Percentiles rank a stretch among this genome's conserved stretches.
phyloP scores from a whole-genome alignment of 2,797 vertebrate genomes.

The Mionectes olivaceus region DNA sequence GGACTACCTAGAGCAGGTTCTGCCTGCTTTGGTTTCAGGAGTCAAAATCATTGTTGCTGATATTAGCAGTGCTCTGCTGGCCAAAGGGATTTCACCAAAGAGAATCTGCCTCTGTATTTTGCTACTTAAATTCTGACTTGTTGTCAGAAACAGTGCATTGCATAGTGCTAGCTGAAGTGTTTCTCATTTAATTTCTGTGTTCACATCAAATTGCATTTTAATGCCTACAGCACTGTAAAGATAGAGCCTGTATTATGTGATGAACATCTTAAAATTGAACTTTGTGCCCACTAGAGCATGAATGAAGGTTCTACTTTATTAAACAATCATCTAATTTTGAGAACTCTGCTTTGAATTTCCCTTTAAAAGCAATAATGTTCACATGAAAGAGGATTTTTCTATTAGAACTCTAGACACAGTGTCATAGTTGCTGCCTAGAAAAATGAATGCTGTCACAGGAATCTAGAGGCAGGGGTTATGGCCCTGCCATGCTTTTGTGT shows the following conservation, averaged over 20 bases:
- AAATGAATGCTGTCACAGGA: not conserved
- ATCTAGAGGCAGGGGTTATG: not conserved
- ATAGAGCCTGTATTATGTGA: not conserved
- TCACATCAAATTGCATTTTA: not conserved
- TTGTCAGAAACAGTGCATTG: not conserved
- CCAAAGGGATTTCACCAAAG: not conserved
- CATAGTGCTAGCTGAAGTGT: not conserved
- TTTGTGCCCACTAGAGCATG: not conserved
- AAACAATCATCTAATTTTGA: not conserved
- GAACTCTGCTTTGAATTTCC: not conserved
- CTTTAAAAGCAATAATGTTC: not conserved
- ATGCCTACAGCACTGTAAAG: not conserved
- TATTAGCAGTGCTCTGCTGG: not conserved
- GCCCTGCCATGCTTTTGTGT: not conserved
- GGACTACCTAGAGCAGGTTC: not conserved
- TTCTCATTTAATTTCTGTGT: not conserved
- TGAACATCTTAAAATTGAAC: not conserved
- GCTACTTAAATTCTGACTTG: not conserved
- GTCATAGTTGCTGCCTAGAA: not conserved
- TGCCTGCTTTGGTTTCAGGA: not conserved
- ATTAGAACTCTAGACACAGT: not conserved
- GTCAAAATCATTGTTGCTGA: rapidly evolving
- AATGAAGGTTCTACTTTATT: not conserved
- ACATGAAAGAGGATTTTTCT: not conserved
- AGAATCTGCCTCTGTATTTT: not conserved